Percentiles rank a stretch among this genome's conserved stretches.
Evolutionary conservation across 1,140 invertebrate species (phyloP).

Genomic region (Hylaeus volcanicus): DNA sequence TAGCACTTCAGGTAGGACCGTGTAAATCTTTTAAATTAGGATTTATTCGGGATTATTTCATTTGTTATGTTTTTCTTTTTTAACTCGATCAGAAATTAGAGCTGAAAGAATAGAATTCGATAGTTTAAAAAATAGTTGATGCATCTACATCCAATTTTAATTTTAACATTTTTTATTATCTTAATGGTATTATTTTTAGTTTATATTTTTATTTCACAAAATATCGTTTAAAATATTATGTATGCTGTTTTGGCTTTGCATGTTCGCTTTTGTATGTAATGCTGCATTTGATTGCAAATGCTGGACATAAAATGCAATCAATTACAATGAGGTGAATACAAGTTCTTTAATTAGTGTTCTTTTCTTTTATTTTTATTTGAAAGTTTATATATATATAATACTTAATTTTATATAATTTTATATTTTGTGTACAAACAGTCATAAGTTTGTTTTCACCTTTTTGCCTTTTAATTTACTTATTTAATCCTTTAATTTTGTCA

Average conservation of each 20-base stretch:
- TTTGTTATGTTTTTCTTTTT: not conserved
- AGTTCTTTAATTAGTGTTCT: not conserved
- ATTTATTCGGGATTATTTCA: not conserved
- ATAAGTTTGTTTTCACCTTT: slow-evolving; percentile 21
- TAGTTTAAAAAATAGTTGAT: not conserved
- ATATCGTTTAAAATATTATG: not conserved
- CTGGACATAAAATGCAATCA: not conserved
- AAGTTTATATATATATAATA: slow-evolving; percentile 15
- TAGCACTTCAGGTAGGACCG: slow-evolving; percentile 79
- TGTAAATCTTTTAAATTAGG: slow-evolving; percentile 4
- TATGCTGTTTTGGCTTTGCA: slow-evolving; percentile 3
- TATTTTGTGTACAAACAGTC: slow-evolving; percentile 8
- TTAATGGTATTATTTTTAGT: not conserved
- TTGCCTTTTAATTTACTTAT: slow-evolving; percentile 13
- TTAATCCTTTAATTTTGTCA: not conserved
- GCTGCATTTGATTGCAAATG: slow-evolving; percentile 4
- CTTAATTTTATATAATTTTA: slow-evolving; percentile 5
- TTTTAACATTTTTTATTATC: slow-evolving; percentile 1
- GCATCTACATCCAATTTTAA: not conserved
- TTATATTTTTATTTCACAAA: slow-evolving; percentile 1
- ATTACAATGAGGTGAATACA: slow-evolving; percentile 14
- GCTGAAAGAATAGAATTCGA: not conserved
- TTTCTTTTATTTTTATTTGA: not conserved
- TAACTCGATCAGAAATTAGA: slow-evolving; percentile 3
- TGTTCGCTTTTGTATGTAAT: slow-evolving; percentile 23